Evolutionary conservation across 1,140 invertebrate genomes (phyloP).

Genomic region (Panonychus citri): DNA sequence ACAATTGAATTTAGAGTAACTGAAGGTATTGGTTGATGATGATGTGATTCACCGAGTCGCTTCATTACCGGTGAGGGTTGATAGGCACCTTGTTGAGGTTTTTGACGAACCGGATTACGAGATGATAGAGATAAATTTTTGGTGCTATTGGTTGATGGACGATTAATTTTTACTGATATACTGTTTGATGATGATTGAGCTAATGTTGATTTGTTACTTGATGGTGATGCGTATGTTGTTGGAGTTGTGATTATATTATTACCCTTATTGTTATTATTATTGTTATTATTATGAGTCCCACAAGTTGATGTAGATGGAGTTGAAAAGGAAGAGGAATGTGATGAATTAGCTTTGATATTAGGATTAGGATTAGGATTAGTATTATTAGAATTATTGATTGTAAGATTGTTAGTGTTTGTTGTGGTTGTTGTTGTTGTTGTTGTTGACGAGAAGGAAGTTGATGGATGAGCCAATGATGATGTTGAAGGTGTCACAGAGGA

Average conservation of each 20-base stretch:
- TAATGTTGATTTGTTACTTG: not conserved
- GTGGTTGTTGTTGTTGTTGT: not conserved
- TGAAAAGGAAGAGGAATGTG: not conserved
- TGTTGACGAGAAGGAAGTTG: not conserved
- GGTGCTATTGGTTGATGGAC: not conserved
- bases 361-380: too few species aligned
- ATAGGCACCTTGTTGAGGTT: conserved; percentile 12
- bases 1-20: conserved; percentile 74
- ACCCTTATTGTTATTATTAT: too few species aligned
- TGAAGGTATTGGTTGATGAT: not conserved
- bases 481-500: not conserved
- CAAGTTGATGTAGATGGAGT: too few species aligned
- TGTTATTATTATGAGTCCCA: too few species aligned
- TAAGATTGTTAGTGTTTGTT: too few species aligned
- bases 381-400: too few species aligned
- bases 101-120: conserved; percentile 7
- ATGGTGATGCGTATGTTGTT: not conserved
- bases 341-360: too few species aligned
- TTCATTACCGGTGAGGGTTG: conserved; percentile 15
- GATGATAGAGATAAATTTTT: not conserved
- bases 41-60: not conserved
- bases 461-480: not conserved
- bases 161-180: not conserved
- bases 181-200: not conserved
- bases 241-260: not conserved